Evolutionary conservation across 2,888 invertebrate species (phyloP).

Genomic region (Sclerodermus sp.): DNA sequence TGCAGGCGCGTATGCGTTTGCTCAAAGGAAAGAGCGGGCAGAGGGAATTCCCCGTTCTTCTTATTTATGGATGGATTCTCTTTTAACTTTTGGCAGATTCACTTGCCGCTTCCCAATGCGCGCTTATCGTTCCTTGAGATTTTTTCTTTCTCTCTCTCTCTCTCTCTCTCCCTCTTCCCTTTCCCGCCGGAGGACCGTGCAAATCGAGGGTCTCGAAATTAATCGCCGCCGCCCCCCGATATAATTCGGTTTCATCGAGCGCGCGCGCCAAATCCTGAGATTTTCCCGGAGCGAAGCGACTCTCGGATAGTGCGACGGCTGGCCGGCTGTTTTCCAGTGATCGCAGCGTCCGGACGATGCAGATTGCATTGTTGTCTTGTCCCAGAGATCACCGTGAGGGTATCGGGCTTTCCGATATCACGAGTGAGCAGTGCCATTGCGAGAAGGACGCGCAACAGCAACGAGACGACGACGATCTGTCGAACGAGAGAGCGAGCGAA

Average conservation of each 20-base stretch:
- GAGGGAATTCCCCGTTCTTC: conserved; percentile 15
- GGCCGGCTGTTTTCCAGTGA: conserved; percentile 45
- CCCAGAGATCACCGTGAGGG: conserved; percentile 55
- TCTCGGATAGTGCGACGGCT: conserved; percentile 28
- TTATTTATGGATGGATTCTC: conserved; percentile 57
- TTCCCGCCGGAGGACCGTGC: no score
- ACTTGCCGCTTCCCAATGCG: no score
- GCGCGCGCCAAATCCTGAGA: no score
- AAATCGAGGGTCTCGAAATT: no score
- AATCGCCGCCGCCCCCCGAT: no score
- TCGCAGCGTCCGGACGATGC: conserved; percentile 38
- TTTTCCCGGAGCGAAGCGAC: neutral
- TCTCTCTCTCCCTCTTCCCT: no score
- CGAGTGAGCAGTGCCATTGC: no score
- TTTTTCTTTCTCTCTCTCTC: no score
- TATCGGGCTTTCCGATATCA: conserved; percentile 54
- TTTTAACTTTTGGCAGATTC: conserved; percentile 50
- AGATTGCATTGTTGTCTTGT: conserved; percentile 58
- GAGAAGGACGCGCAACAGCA: no score
- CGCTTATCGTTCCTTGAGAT: no score
- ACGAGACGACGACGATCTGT: no score
- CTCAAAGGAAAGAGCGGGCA: conserved; percentile 12
- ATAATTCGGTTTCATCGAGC: no score
- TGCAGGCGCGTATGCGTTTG: neutral
- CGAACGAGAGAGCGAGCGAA: conserved; percentile 24